These are phyloP conservation scores for Siphamia tubifer DNA, from an alignment of 2,113 vertebrate genomes.

Conservation along the genomic window DNA sequence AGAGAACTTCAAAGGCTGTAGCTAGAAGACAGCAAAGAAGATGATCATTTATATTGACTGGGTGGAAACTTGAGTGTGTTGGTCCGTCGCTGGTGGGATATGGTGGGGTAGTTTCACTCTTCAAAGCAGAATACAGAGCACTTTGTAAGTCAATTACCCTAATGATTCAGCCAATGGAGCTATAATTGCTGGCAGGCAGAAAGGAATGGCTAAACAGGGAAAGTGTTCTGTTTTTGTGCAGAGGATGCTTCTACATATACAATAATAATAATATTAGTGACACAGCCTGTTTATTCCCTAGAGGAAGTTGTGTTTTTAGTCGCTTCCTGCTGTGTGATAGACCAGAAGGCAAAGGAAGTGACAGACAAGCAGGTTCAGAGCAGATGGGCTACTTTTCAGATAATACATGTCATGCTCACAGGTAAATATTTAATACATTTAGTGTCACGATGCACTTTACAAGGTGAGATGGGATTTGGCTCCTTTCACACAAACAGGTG, in stretches of 20 bases:
- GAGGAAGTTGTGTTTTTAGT: not conserved
- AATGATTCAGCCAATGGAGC: conserved; percentile 61
- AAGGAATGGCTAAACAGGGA: conserved; percentile 16
- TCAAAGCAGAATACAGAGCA: conserved; percentile 49
- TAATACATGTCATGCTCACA: no score
- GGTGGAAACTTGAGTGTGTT: conserved; percentile 27
- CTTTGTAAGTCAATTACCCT: conserved; percentile 66
- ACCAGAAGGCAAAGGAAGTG: not conserved
- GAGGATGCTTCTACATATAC: not conserved
- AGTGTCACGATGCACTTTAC: no score
- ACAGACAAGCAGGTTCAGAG: not conserved
- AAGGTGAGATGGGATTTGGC: no score
- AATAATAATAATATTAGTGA: not conserved
- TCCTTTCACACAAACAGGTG: no score
- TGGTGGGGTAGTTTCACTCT: conserved; percentile 37
- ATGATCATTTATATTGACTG: conserved; percentile 59
- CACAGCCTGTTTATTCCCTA: not conserved
- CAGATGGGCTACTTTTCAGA: not conserved
- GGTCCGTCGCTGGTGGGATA: conserved; percentile 35
- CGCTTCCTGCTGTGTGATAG: not conserved
- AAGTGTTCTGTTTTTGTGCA: conserved; percentile 31
- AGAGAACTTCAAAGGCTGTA: conserved; percentile 16
- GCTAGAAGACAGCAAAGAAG: conserved; percentile 19
- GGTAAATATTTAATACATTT: no score
- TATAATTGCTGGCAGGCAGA: conserved; percentile 59